These are phyloP conservation scores for Ditylenchus weischeri DNA, from an alignment of 2,888 invertebrate genomes.

Conservation along the genomic window DNA sequence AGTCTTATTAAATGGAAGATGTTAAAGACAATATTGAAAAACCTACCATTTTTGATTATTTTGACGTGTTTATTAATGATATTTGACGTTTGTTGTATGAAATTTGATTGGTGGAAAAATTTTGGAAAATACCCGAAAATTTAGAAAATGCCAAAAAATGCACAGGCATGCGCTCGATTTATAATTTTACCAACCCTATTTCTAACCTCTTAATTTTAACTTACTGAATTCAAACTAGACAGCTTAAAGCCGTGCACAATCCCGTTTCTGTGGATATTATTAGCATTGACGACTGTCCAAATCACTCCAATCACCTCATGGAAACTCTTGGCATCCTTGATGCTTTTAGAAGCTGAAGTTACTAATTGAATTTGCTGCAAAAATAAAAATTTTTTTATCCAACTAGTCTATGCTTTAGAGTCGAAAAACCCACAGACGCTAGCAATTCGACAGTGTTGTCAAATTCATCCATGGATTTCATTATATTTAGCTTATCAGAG, in stretches of 20 bases:
- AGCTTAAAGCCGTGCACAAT: constrained; percentile 92
- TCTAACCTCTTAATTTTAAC: too few relatives aligned
- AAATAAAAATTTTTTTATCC: constrained; percentile 7
- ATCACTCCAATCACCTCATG: constrained; percentile 84
- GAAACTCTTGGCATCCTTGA: constrained; percentile 84
- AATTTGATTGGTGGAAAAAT: too few relatives aligned
- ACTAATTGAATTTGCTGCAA: constrained; percentile 84
- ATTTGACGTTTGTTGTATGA: too few relatives aligned
- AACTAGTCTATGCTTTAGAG: background rate
- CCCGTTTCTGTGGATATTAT: constrained; percentile 93
- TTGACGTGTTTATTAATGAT: too few relatives aligned
- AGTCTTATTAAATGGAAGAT: too few relatives aligned
- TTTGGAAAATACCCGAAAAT: too few relatives aligned
- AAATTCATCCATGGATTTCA: constrained; percentile 96
- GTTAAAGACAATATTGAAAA: too few relatives aligned
- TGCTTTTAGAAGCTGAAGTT: constrained; percentile 86
- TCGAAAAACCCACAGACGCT: constrained; percentile 70
- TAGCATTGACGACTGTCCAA: constrained; percentile 94
- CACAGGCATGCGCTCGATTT: too few relatives aligned
- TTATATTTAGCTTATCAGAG: constrained; percentile 85
- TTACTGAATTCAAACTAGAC: constrained; percentile 71
- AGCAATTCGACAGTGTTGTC: constrained; percentile 86
- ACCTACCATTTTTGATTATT: too few relatives aligned
- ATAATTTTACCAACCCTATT: too few relatives aligned
- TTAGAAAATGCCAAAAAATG: too few relatives aligned